A percentile compares a stretch with the other conserved stretches of the same genome.
These are phyloP conservation scores for Ennomos erosarius DNA, from an alignment of 2,888 invertebrate species.

Conservation along the genomic window DNA sequence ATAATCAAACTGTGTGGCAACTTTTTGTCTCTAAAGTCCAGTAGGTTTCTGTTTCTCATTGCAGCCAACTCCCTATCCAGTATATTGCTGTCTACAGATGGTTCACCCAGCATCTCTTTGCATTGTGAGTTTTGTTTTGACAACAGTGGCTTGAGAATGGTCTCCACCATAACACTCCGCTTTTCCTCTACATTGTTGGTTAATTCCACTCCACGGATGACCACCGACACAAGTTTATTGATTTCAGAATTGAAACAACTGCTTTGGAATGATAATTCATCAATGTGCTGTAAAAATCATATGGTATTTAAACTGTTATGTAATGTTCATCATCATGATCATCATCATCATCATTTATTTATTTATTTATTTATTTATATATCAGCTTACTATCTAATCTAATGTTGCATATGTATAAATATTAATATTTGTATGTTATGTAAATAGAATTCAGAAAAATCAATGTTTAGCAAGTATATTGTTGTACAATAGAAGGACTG, in stretches of 20 bases:
- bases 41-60: conserved; percentile 57
- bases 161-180: conserved; percentile 73
- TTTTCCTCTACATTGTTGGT: conserved; percentile 89
- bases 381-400: no score
- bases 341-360: no score
- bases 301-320: background rate
- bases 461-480: no score
- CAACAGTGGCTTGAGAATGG: conserved; percentile 77
- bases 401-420: no score
- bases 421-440: no score
- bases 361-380: no score
- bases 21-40: conserved; percentile 90
- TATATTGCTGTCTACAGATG: conserved; percentile 40
- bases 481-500: no score
- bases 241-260: conserved; percentile 95
- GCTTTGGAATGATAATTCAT: conserved; percentile 93
- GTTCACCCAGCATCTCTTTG: conserved; percentile 48
- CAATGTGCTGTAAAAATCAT: conserved; percentile 88
- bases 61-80: conserved; percentile 51
- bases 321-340: no score
- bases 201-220: conserved; percentile 92
- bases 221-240: conserved; percentile 92
- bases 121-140: conserved; percentile 75
- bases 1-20: conserved; percentile 92
- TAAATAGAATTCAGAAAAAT: no score